Evolutionary conservation across 2,113 vertebrate genomes (phyloP).

Genomic region (Caranx melampygus): DNA sequence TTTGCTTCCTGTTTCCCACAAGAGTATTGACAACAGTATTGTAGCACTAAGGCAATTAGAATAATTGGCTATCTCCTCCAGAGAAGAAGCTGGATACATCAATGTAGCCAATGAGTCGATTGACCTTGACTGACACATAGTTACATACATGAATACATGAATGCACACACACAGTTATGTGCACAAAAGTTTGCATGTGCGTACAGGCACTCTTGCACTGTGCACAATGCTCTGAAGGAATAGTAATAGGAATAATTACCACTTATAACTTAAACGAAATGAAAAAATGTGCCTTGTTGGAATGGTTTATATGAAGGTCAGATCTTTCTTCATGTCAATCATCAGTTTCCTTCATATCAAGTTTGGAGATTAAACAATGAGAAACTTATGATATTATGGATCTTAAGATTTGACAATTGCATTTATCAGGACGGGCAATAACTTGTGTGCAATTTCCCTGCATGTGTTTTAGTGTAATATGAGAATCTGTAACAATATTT

Average conservation of each 20-base stretch:
- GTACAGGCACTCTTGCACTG: not conserved
- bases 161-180: not conserved
- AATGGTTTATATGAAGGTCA: not conserved
- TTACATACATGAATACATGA: not conserved
- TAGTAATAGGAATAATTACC: not conserved
- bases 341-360: not conserved
- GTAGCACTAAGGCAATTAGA: conserved; percentile 48
- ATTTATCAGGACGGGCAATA: not conserved
- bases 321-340: not conserved
- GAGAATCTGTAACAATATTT: not conserved
- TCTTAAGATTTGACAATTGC: not conserved
- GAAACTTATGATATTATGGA: not conserved
- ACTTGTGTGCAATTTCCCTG: not conserved
- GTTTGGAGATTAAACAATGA: not conserved
- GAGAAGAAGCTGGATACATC: conserved; percentile 41
- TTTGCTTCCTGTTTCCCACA: conserved; percentile 9
- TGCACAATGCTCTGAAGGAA: too few species aligned
- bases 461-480: not conserved
- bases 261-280: not conserved
- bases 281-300: not conserved
- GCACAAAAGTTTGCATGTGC: not conserved
- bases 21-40: not conserved
- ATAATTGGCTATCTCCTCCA: conserved; percentile 52
- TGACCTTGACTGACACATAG: conserved; percentile 55
- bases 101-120: conserved; percentile 41